Base-by-base conservation (phyloP, 2,113 vertebrate species). In the Pan paniscus region DNA sequence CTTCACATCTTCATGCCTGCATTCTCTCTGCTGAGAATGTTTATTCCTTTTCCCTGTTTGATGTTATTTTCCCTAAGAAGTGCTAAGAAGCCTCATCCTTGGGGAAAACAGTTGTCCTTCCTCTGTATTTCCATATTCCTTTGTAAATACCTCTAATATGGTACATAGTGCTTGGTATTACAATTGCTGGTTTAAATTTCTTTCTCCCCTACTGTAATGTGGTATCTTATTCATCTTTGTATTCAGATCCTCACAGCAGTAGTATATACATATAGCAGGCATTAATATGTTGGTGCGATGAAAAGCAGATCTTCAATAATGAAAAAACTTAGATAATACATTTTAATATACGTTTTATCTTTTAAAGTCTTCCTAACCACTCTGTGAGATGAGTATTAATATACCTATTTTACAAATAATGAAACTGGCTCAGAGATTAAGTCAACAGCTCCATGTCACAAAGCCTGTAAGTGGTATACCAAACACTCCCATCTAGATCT, bases 401-500 rank as follows among this genome's bases (percentile, higher is more conserved):
- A 93, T 32, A 20, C 6, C 61, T 84, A 52, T 35, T 83, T 96
- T 52, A 64, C 38, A 81, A 93, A 93, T 83, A 57, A 93, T 43
- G 27, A 96, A 97, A 88, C 55, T 61, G 55, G 76, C 11, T 93
- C 78, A 94, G 70, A 94, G 67, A 96, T 93, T 50, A 84, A 83
- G 46, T 48, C 75, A 95, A 92, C 0, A 48, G 76, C 70, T 93
- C 30, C 32, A 90, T 40, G 78, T 93, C 11, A 89, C n/a, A 90
- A 84, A 96, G 81, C 55, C 9, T 59, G 52, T 25, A 76, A 79
- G 61, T 68, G n/a, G 80, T 52, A 94, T 73, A 59, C 43, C 20
- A 92, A 78, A 93, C 43, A 38, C 61, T 80, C 89, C 59, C 59
- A 87, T 82, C 22, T 46, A 82, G 73, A 55, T 59, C 32, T 92